A percentile compares a stretch with the other conserved stretches of the same genome.
Evolutionary conservation across 2,888 invertebrate genomes (phyloP).

Genomic region (Odontothrips loti): DNA sequence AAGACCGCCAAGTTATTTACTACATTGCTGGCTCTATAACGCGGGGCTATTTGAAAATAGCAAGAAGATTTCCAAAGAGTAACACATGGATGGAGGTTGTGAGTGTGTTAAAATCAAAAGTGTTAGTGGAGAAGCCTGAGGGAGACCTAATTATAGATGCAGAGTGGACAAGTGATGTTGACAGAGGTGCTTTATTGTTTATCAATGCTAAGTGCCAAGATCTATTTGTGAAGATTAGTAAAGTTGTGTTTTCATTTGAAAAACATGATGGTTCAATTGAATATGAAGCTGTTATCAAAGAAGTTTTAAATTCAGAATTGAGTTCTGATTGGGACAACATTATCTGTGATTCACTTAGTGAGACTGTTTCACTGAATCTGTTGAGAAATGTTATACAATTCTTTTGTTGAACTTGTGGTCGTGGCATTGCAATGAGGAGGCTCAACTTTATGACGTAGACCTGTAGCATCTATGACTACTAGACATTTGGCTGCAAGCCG

Average conservation of each 20-base stretch:
- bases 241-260: neutral
- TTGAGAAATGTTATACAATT: neutral
- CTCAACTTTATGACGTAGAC: neutral
- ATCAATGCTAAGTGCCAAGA: neutral
- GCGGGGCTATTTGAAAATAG: neutral
- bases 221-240: neutral
- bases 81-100: neutral
- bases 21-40: neutral
- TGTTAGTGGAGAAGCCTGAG: neutral
- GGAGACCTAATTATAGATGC: neutral
- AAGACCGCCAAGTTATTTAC: neutral
- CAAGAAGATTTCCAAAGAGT: neutral
- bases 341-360: neutral
- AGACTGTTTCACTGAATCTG: neutral
- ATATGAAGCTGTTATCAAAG: neutral
- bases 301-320: neutral
- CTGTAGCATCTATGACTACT: neutral
- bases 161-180: neutral
- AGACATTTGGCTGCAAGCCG: constrained; percentile 4
- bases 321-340: neutral
- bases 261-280: neutral
- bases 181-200: neutral
- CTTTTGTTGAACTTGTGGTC: neutral
- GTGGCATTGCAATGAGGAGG: neutral
- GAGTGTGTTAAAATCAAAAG: neutral